Base-by-base conservation (phyloP, 92 coral and sea anemone genomes). In the Zoanthus sansibaricus region DNA sequence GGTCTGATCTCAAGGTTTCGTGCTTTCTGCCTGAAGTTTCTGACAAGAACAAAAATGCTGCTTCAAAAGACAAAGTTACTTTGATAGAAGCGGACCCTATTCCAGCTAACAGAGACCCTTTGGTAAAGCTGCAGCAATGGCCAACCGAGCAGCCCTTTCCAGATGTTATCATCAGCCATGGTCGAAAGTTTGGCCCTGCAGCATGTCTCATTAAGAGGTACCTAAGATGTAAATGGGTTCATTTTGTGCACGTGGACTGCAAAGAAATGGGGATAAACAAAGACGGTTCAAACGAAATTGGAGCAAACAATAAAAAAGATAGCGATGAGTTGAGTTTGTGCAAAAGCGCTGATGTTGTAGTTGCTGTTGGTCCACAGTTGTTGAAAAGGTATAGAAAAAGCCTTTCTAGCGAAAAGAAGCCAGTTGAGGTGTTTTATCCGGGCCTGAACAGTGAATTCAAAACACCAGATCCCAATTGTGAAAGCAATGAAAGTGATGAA, bases 311-410 rank as follows among this genome's bases (percentile, higher is more conserved):
- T 1, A 8, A 20, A 6, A 75, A 75, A 17, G 79, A 75, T 14
- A 48, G 16, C 47, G 61, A 75, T 25, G 79, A 75, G 30, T 14
- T 75, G 0, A 5, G 48, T 7, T 21, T 75, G 5, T 75, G 79
- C 56, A 47, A 75, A 46, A 32, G 8, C 6, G 31, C 79, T 4
- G 33, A 75, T 7, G 16, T 47, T 7, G 79, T 75, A 17, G 32
- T 75, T 21, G 79, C 59, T n/a, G 79, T 75, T 47, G 79, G 79
- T 7, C 61, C 61, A 20, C 18, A 75, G n/a, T 11, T 75, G 59
- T 1, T 18, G 14, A 37, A 48, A 21, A 75, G 9, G 1, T 75
- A 75, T 75, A 15, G 59, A 4, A 75, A 14, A 1, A 21, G 10
- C 1, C 25, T 75, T 4, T 20, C 8, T 3, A n/a, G n/a, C 8